Evolutionary conservation across 1,140 invertebrate genomes (phyloP).

Genomic region (Tetramorium simillimum): DNA sequence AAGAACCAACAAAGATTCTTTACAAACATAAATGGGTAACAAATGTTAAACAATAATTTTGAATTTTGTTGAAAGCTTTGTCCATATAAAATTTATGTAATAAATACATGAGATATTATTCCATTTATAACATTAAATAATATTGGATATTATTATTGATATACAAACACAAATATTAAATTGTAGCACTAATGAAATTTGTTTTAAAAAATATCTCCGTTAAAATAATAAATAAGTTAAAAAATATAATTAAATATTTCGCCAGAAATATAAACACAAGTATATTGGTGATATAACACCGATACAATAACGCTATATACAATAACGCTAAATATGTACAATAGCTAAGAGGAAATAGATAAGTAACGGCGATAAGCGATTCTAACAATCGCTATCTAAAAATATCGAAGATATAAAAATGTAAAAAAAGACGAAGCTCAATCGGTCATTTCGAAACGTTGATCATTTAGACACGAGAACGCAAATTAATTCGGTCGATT

Average conservation of each 20-base stretch:
- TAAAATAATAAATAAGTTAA: background rate
- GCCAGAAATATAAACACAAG: background rate
- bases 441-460: background rate
- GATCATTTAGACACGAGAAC: conserved; percentile 5
- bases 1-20: background rate
- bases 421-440: conserved; percentile 8
- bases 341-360: background rate
- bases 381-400: conserved; percentile 4
- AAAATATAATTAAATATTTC: conserved; percentile 33
- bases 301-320: background rate
- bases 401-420: conserved; percentile 15
- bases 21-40: background rate
- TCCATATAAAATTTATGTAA: background rate
- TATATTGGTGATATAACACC: background rate
- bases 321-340: background rate
- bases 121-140: conserved; percentile 12
- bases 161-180: conserved; percentile 13
- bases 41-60: background rate
- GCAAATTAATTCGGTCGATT: conserved; percentile 12
- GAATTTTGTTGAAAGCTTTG: background rate
- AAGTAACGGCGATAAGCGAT: background rate
- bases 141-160: background rate
- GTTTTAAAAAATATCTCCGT: background rate
- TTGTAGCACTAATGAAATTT: background rate
- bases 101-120: conserved; percentile 23